A percentile compares a stretch with the other conserved stretches of the same genome.
Conservation (phyloP, 2,797 vertebrate species). For the Netta rufina region DNA sequence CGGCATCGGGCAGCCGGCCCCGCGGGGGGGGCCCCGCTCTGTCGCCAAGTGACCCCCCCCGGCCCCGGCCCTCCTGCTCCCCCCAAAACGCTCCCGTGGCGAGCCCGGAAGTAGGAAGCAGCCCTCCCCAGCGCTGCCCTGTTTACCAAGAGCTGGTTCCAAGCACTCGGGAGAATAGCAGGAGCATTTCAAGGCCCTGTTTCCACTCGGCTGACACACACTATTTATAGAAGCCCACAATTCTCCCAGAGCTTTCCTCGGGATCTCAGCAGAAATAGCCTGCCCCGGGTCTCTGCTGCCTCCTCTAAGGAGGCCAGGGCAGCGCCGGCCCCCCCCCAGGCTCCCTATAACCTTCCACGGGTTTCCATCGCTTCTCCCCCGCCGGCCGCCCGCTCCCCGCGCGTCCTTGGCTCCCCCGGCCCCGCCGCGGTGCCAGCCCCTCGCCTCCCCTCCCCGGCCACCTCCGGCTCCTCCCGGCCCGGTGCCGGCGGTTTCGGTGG, state of each 20-base stretch:
- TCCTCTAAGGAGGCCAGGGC: conserved; percentile 63
- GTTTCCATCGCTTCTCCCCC: conserved; percentile 28
- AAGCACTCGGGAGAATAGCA: conserved; percentile 70
- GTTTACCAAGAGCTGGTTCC: conserved; percentile 72
- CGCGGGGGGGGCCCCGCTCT: not conserved
- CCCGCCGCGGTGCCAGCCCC: not conserved
- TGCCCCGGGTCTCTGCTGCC: conserved; percentile 64
- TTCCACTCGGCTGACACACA: conserved; percentile 75
- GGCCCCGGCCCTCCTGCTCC: not conserved
- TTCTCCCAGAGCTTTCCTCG: conserved; percentile 77
- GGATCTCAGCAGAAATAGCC: conserved; percentile 77
- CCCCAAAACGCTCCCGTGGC: not conserved
- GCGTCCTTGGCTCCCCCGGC: conserved; percentile 20
- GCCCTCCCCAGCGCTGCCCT: conserved; percentile 66
- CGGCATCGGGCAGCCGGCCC: conserved; percentile 3
- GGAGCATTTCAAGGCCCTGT: conserved; percentile 71
- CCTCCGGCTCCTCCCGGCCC: not conserved
- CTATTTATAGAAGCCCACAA: conserved; percentile 77
- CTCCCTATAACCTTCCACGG: conserved; percentile 55
- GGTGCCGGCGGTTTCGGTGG: not conserved
- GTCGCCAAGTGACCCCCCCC: not conserved
- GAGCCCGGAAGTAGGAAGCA: conserved; percentile 65
- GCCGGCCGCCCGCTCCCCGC: not conserved
- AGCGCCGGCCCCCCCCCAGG: not conserved
- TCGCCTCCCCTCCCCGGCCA: not conserved